Percentiles rank a stretch among this genome's conserved stretches.
Conservation (phyloP, 2,113 vertebrate species). For the Haemorhous mexicanus region DNA sequence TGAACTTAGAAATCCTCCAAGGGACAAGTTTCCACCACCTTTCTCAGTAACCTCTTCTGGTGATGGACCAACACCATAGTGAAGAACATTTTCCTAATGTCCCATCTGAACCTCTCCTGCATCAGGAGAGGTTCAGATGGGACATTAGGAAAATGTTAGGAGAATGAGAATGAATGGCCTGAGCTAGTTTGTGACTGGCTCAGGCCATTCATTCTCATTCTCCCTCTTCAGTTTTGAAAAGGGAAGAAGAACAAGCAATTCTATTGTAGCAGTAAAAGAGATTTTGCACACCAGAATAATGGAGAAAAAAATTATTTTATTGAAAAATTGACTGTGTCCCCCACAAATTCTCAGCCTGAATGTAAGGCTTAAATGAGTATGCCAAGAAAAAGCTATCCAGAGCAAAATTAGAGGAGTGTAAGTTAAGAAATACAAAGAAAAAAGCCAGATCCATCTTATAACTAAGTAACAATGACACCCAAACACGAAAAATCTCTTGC, state of each 20-base stretch:
- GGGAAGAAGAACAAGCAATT: background rate
- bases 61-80: background rate
- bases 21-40: background rate
- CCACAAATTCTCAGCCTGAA: background rate
- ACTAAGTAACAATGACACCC: background rate
- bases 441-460: background rate
- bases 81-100: background rate
- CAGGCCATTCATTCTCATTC: background rate
- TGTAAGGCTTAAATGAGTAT: background rate
- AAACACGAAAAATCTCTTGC: background rate
- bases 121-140: no score
- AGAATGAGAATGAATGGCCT: no score
- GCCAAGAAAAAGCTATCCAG: background rate
- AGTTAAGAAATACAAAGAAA: background rate
- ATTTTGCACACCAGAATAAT: background rate
- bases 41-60: background rate
- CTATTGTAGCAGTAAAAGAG: background rate
- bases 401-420: background rate
- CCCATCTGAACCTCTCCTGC: background rate
- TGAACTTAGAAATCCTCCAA: background rate
- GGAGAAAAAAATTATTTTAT: background rate
- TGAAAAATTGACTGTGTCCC: background rate
- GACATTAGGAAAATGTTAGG: no score
- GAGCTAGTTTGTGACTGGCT: background rate
- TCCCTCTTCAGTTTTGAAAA: constrained; percentile 7